A percentile compares a stretch with the other conserved stretches of the same genome.
Conservation (phyloP, 2,797 vertebrate species). For the Pangasius krempfi region DNA sequence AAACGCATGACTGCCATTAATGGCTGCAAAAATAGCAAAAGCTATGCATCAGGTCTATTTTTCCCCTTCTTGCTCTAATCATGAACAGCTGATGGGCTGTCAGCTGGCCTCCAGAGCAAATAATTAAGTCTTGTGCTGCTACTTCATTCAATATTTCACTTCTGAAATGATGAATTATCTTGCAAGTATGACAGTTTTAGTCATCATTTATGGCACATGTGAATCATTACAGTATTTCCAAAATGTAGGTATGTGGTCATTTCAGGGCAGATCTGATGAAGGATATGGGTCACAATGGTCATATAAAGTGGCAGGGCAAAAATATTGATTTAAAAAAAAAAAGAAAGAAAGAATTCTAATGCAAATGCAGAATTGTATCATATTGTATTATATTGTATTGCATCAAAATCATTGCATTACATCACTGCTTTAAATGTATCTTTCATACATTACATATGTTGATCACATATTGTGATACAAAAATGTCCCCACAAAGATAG, state of each 20-base stretch:
- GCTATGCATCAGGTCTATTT: slow-evolving; percentile 15
- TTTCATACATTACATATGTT: neutral
- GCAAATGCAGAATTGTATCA: neutral
- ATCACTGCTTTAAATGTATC: neutral
- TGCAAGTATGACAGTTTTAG: slow-evolving; percentile 3
- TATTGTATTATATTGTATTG: neutral
- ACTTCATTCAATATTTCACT: neutral
- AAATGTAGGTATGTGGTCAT: neutral
- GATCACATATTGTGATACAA: neutral
- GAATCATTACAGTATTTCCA: neutral
- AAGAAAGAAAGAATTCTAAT: neutral
- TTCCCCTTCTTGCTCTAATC: slow-evolving; percentile 4
- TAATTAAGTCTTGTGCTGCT: slow-evolving; percentile 8
- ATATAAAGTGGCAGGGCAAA: neutral
- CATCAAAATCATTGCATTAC: neutral
- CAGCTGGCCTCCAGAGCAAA: slow-evolving; percentile 15
- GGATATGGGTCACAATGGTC: neutral
- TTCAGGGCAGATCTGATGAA: neutral
- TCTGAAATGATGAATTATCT: slow-evolving; percentile 9
- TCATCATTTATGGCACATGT: neutral
- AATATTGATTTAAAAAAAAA: no score
- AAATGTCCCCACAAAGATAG: neutral
- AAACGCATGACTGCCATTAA: neutral
- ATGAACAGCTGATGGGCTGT: slow-evolving; percentile 19
- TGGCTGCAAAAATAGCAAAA: neutral